Conservation (phyloP, 1,140 invertebrate genomes). For the Drosophila orena region DNA sequence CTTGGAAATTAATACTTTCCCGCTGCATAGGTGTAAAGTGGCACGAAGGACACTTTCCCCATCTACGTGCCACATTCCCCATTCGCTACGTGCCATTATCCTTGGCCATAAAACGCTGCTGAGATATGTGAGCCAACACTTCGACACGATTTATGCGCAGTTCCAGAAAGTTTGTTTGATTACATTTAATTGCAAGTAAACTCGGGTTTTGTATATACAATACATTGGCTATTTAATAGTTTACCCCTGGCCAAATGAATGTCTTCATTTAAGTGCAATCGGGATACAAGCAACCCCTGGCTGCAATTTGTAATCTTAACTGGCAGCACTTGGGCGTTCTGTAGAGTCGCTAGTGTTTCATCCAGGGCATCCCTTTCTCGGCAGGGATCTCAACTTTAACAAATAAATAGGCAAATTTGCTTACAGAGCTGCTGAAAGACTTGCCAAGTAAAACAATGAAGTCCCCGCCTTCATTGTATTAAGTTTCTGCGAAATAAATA, state of each 20-base stretch:
- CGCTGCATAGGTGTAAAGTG: slow-evolving; percentile 29
- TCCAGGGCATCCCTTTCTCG: not conserved
- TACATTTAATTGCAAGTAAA: too few relatives aligned
- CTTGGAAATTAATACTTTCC: slow-evolving; percentile 66
- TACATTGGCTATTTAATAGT: too few relatives aligned
- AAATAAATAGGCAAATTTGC: slow-evolving; percentile 41
- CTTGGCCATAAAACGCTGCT: slow-evolving; percentile 23
- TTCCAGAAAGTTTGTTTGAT: not conserved
- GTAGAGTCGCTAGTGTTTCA: slow-evolving; percentile 2
- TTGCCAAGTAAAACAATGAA: slow-evolving; percentile 26
- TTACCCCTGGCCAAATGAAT: too few relatives aligned
- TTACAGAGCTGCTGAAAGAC: slow-evolving; percentile 8
- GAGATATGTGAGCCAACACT: not conserved
- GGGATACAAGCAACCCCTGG: not conserved
- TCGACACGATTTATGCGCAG: not conserved
- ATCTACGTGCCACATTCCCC: slow-evolving; percentile 43
- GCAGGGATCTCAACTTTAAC: not conserved
- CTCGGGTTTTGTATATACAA: too few relatives aligned
- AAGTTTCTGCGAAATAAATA: slow-evolving; percentile 27
- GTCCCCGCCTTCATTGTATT: slow-evolving; percentile 3
- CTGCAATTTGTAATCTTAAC: slow-evolving; percentile 4
- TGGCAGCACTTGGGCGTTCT: slow-evolving; percentile 1
- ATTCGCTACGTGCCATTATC: slow-evolving; percentile 53
- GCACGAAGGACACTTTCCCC: slow-evolving; percentile 1
- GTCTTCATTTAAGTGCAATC: not conserved